Base-by-base conservation (phyloP, 2,888 invertebrate species). In the Caenorhabditis sp. region DNA sequence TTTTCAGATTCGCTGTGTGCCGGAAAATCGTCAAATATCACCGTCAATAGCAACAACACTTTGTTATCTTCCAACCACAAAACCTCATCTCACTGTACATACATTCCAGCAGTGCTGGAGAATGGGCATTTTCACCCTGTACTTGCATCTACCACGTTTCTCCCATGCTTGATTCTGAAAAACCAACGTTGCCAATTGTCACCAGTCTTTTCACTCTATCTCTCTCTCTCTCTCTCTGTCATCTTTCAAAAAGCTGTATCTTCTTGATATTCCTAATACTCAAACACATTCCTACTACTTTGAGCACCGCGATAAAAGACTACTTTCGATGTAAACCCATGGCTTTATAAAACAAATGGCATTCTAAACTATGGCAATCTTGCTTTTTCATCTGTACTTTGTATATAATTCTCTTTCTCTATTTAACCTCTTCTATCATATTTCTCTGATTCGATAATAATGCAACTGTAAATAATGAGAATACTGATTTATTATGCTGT, bases 1-100 rank as follows among this genome's bases (percentile, higher is more conserved):
- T 5, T 41, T 70, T 66, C 74, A 90, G 90, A 66, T 90, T 87
- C 69, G 89, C 87, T 54, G 87, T 91, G 5, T 90, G 90, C 85
- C 88, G 89, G 59, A 89, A 87, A 70, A 79, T 89, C 22, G 73
- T 85, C 64, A 87, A 86, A 69, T 81, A 86, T 75, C 85, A 80
- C 24, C 73, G 73, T 68, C 80, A 80, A 12, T 73, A 28, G 56
- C 19, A 6, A 22, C 49, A 19, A 19, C 38, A 47, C 14, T 10
- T 16, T 19, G n/a, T 14, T 38, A 5, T 10, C 38, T 2, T 12
- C 24, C 24, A 8, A 22, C 4, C 12, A 26, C 31, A 14, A 12
- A 49, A 56, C 47, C 26, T 49, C 47, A 51, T 73, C 31, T 28
- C 26, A 47, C 38, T 79, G 70, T 79, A 70, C 31, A 79, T 79